Evolutionary conservation across 2,888 invertebrate genomes (phyloP).

Genomic region (Cerceris ruficornis): DNA sequence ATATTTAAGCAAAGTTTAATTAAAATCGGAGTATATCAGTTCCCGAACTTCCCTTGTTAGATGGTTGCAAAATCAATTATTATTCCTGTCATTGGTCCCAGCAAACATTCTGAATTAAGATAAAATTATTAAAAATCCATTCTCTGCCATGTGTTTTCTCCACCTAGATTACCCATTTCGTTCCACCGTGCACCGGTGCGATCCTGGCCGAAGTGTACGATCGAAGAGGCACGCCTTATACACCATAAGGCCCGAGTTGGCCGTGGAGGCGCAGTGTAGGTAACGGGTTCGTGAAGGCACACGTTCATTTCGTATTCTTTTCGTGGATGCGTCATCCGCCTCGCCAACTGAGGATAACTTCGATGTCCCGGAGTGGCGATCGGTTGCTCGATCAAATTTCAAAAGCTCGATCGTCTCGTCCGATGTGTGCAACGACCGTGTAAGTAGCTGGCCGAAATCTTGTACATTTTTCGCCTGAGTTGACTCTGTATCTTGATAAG

Average conservation of each 20-base stretch:
- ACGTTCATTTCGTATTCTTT: constrained; percentile 77
- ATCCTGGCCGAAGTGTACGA: background rate
- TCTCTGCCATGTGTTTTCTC: too few species aligned
- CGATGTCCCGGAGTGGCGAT: constrained; percentile 46
- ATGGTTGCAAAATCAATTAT: too few species aligned
- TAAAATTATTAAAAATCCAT: too few species aligned
- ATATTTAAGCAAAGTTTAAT: too few species aligned
- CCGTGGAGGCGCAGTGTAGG: constrained; percentile 46
- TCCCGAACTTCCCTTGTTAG: too few species aligned
- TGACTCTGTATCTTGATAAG: constrained; percentile 25
- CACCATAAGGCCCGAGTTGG: constrained; percentile 28
- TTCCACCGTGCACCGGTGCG: background rate
- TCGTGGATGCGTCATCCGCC: constrained; percentile 76
- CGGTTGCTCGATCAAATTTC: constrained; percentile 64
- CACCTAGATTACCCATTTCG: too few species aligned
- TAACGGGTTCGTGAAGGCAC: constrained; percentile 68
- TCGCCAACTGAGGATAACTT: constrained; percentile 58
- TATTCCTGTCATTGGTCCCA: too few species aligned
- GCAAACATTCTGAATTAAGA: too few species aligned
- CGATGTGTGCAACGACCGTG: constrained; percentile 29
- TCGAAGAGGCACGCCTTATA: constrained; percentile 3
- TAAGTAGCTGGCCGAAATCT: constrained; percentile 41
- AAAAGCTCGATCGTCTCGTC: constrained; percentile 41
- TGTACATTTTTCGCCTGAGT: constrained; percentile 39
- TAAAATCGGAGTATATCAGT: too few species aligned